A percentile compares a stretch with the other conserved stretches of the same genome.
Conservation (phyloP, 1,140 invertebrate species). For the Drosophila suzukii region DNA sequence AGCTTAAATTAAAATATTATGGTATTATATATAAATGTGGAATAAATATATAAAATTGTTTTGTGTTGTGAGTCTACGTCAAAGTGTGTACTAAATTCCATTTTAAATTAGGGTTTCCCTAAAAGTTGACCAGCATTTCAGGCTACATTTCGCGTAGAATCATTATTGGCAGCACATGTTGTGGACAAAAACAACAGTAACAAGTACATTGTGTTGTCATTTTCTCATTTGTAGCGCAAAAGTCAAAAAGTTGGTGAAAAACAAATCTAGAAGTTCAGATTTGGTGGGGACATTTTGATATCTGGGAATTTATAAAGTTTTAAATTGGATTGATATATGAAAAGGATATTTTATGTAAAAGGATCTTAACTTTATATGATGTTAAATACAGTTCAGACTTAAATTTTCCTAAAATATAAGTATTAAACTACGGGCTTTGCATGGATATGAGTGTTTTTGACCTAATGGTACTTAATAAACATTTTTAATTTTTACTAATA, state of each 20-base stretch:
- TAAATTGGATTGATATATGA: not conserved
- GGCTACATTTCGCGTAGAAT: conserved; percentile 20
- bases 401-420: too few species aligned
- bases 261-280: not conserved
- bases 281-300: not conserved
- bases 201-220: conserved; percentile 18
- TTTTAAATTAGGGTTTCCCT: not conserved
- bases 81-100: not conserved
- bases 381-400: too few species aligned
- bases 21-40: too few species aligned
- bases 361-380: too few species aligned
- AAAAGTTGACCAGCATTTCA: conserved; percentile 6
- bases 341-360: too few species aligned
- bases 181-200: conserved; percentile 13
- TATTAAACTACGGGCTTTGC: too few species aligned
- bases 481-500: too few species aligned
- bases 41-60: not conserved
- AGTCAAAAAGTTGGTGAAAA: conserved; percentile 8
- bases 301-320: not conserved
- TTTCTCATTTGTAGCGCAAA: conserved; percentile 29
- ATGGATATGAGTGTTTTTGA: too few species aligned
- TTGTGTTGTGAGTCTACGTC: too few species aligned
- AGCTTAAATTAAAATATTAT: too few species aligned
- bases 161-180: conserved; percentile 26
- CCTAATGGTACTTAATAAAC: too few species aligned